Base-by-base conservation (phyloP, 2,797 vertebrate genomes). In the Pseudomugil tenellus region DNA sequence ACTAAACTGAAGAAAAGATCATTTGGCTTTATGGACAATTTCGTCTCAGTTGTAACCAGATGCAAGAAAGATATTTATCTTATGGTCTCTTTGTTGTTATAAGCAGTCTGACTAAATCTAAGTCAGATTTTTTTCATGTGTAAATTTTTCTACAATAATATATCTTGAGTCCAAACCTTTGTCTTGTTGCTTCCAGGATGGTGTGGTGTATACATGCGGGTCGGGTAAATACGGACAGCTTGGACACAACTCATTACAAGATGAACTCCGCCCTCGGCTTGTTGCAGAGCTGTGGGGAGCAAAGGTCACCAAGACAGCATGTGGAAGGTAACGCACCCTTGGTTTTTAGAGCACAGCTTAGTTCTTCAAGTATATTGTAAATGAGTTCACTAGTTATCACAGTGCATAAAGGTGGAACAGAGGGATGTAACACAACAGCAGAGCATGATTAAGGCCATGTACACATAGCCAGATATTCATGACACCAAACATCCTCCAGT, bases 191-290 rank as follows among this genome's bases (percentile, higher is more conserved):
- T 35, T 51, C 60, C 57, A 97, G 96, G 91, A 90, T 2, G 95
- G 96, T 0, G 49, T 90, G 23, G 86, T 96, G 58, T 95, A 93
- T 56, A 96, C 95, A 2, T 96, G 96, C 74, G 96, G 96, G 76
- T 94, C 91, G 2, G 95, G 96, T 75, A 75, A 66, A 2, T 83
- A 81, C 17, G 96, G 96, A 16, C 96, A 96, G 63, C 95, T 97
- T 0, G 96, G 96, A 16, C 95, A 97, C 92, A 96, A 95, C 87
- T 95, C 94, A 1, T 88, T 87, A 10, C 64, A 0, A 23, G 86
- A 96, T 23, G 93, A 96, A 63, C 81, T 92, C 28, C 71, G 9
- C 5, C 96, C 96, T 80, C 89, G 91, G 3, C 60, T 96, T 52
- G 94, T 96, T 72, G 81, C 71, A 3, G 93, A 93, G 64, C 93